Conservation (phyloP, 2,888 invertebrate genomes). For the Drosophila mercatorum region DNA sequence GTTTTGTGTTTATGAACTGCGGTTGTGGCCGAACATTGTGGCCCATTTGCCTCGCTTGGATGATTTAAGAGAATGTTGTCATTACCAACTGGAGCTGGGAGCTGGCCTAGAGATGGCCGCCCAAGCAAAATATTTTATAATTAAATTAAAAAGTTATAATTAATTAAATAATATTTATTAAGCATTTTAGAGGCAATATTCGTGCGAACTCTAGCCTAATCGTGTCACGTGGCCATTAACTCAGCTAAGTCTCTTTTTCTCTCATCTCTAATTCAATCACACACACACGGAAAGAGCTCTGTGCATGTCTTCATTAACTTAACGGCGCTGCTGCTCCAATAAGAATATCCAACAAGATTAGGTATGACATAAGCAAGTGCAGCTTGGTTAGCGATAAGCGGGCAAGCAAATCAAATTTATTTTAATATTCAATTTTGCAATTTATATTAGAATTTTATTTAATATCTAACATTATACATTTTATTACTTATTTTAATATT, state of each 20-base stretch:
- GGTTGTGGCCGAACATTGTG: slow-evolving; percentile 48
- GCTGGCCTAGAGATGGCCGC: slow-evolving; percentile 2
- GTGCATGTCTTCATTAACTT: neutral
- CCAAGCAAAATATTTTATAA: neutral
- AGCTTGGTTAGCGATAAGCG: neutral
- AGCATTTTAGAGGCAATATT: neutral
- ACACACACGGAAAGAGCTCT: neutral
- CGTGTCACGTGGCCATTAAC: neutral
- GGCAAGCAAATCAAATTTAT: neutral
- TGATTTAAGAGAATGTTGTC: slow-evolving; percentile 47
- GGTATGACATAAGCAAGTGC: neutral
- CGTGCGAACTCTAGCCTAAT: neutral
- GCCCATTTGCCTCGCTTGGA: slow-evolving; percentile 45
- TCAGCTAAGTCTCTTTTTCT: neutral
- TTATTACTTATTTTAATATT: neutral
- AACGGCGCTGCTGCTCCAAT: no score
- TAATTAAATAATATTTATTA: slow-evolving; percentile 1
- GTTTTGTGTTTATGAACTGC: slow-evolving; percentile 76
- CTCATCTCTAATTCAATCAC: neutral
- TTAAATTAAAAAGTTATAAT: neutral
- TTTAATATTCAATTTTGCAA: neutral
- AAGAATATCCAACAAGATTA: neutral
- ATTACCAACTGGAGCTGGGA: slow-evolving; percentile 16
- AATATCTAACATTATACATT: neutral
- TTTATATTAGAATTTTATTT: neutral